These are phyloP conservation scores for Oopsacas minuta DNA, from an alignment of 37 sponge, comb jelly and placozoan species.

Conservation along the genomic window DNA sequence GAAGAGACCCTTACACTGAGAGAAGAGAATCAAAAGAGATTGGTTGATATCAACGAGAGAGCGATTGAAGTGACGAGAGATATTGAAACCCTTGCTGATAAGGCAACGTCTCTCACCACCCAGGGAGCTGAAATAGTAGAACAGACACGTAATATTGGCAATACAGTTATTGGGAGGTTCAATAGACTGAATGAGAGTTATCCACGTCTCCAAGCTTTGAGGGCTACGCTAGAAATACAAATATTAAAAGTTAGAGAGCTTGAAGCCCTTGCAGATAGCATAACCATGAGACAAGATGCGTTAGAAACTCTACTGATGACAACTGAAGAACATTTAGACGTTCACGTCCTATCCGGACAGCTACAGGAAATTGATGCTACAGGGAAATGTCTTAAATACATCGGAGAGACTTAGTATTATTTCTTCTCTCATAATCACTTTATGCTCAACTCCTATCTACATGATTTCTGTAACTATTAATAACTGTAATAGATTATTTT, in stretches of 20 bases:
- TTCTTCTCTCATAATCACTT: neutral
- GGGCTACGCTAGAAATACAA: neutral
- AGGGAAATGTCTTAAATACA: conserved; percentile 11
- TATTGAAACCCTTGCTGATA: neutral
- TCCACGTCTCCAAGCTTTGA: neutral
- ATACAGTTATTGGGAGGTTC: neutral
- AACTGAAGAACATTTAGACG: neutral
- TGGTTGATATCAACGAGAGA: neutral
- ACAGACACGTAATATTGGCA: neutral
- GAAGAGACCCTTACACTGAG: neutral
- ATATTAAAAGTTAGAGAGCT: neutral
- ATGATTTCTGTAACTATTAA: neutral
- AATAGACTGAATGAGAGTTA: neutral
- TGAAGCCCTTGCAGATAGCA: neutral
- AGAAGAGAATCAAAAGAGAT: neutral
- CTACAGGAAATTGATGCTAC: neutral
- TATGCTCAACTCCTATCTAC: neutral
- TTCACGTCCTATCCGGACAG: neutral
- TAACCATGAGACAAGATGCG: neutral
- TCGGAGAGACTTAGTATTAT: neutral
- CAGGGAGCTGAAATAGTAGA: neutral
- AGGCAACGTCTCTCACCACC: neutral
- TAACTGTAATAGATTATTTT: too few species aligned
- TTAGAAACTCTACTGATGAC: neutral
- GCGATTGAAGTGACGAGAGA: neutral